A percentile compares a stretch with the other conserved stretches of the same genome.
phyloP scores from a whole-genome alignment of 2,113 vertebrate genomes.

The Silurus meridionalis region DNA sequence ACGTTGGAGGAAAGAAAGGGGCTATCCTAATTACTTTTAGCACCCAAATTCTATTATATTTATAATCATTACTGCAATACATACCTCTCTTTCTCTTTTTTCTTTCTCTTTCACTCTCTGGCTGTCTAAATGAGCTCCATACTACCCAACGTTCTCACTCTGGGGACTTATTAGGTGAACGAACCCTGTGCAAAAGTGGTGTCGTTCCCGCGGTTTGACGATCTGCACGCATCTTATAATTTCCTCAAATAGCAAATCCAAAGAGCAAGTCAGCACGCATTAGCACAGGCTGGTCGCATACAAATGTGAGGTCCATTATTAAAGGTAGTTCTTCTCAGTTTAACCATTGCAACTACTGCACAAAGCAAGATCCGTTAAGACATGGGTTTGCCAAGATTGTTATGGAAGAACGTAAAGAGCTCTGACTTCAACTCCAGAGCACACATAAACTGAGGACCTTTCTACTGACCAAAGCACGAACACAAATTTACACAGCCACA shows the following conservation, averaged over 20 bases:
- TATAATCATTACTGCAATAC: not conserved
- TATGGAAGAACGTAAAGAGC: not conserved
- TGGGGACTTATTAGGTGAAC: slow-evolving; percentile 49
- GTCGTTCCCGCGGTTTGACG: not conserved
- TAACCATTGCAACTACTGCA: slow-evolving; percentile 73
- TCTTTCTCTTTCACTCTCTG: not conserved
- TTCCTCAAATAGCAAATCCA: slow-evolving; percentile 15
- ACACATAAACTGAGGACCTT: not conserved
- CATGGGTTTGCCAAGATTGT: not conserved
- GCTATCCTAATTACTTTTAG: not conserved
- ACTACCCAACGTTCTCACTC: slow-evolving; percentile 22
- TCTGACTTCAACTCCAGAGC: not conserved
- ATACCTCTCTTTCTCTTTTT: not conserved
- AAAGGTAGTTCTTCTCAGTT: slow-evolving; percentile 66
- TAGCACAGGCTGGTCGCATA: slow-evolving; percentile 32
- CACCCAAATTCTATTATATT: not conserved
- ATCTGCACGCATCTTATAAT: not conserved
- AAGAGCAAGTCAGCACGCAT: slow-evolving; percentile 31
- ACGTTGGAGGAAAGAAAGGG: not conserved
- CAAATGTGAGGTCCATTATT: slow-evolving; percentile 71
- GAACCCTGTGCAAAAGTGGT: slow-evolving; percentile 30
- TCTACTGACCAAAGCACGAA: no score
- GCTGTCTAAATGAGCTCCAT: slow-evolving; percentile 6
- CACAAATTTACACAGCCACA: no score
- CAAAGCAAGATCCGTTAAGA: not conserved